These are phyloP conservation scores for Ariopsis seemanni DNA, from an alignment of 2,113 vertebrate species.

Conservation along the genomic window DNA sequence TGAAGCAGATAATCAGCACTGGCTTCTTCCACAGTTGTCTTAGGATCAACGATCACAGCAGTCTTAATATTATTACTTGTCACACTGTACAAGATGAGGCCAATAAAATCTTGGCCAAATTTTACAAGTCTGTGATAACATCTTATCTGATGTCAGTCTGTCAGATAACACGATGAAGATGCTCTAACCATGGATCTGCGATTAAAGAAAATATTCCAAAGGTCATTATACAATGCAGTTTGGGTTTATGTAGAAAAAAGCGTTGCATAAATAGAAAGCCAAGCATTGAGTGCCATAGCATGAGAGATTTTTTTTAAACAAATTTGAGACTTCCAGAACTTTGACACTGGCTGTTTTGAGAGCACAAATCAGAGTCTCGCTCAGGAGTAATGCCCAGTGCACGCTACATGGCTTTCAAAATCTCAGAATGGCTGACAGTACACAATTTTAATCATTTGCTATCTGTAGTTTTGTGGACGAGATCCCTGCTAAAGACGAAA, in stretches of 20 bases:
- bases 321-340: background rate
- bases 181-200: background rate
- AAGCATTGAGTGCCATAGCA: background rate
- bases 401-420: background rate
- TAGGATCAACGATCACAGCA: background rate
- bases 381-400: background rate
- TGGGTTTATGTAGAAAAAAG: background rate
- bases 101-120: background rate
- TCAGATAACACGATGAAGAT: background rate
- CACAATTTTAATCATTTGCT: background rate
- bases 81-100: background rate
- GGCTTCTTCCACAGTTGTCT: background rate
- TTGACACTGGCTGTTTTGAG: background rate
- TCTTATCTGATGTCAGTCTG: background rate
- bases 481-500: background rate
- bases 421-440: background rate
- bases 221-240: background rate
- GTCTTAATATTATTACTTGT: background rate
- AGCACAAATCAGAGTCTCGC: background rate
- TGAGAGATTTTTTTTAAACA: background rate
- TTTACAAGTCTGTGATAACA: background rate
- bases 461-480: background rate
- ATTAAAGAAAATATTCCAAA: background rate
- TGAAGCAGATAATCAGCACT: background rate
- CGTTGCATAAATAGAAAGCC: background rate